These are phyloP conservation scores for Glyphotaelius pellucidus DNA, from an alignment of 2,888 invertebrate genomes.

Conservation along the genomic window DNA sequence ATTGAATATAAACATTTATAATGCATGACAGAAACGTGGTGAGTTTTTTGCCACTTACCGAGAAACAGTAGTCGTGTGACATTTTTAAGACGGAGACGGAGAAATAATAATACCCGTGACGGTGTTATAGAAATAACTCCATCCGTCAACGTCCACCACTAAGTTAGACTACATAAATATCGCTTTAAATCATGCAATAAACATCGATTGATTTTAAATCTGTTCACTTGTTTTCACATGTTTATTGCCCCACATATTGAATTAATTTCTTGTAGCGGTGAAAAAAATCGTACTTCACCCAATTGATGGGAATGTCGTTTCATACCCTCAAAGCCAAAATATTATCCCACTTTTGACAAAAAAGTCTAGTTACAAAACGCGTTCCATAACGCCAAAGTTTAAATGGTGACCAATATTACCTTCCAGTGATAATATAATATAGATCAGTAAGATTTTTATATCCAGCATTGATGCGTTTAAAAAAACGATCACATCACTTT, in stretches of 20 bases:
- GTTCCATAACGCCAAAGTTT: neutral
- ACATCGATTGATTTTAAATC: constrained; percentile 2
- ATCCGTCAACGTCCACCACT: neutral
- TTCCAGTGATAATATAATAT: neutral
- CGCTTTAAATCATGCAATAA: neutral
- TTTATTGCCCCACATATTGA: neutral
- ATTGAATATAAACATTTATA: constrained; percentile 49
- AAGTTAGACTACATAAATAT: neutral
- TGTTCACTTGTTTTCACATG: neutral
- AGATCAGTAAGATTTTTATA: neutral
- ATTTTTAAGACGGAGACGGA: neutral
- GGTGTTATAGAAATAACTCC: neutral
- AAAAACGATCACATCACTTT: neutral
- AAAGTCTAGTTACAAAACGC: neutral
- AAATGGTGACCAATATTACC: neutral
- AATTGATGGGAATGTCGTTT: neutral
- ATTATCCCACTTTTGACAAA: no score
- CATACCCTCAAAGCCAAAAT: no score
- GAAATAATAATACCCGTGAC: neutral
- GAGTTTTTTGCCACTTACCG: constrained; percentile 24
- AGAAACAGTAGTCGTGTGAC: neutral
- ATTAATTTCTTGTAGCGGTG: neutral
- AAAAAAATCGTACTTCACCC: neutral
- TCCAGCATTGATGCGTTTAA: neutral
- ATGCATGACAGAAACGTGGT: constrained; percentile 25